Conservation (phyloP, 1,140 invertebrate species). For the Zaprionus camerounensis region DNA sequence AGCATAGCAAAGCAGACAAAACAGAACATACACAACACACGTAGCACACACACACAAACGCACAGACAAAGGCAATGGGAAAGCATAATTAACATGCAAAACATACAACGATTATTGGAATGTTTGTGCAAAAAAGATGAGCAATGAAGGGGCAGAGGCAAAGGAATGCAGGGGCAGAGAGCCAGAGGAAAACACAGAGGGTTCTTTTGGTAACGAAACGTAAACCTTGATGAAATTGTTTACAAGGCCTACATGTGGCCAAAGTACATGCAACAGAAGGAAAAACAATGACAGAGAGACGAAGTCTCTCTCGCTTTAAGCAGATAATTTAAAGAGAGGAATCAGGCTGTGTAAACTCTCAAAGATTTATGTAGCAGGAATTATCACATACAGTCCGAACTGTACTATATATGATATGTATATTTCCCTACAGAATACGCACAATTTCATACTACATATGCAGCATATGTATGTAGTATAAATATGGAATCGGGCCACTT, state of each 20-base stretch:
- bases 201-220: conserved; percentile 17
- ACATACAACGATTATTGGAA: conserved; percentile 76
- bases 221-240: conserved; percentile 44
- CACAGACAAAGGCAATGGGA: conserved; percentile 20
- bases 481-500: background rate
- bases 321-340: background rate
- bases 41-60: conserved; percentile 9
- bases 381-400: background rate
- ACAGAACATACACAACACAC: conserved; percentile 25
- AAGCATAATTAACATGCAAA: conserved; percentile 77
- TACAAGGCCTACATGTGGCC: conserved; percentile 35
- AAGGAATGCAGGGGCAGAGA: background rate
- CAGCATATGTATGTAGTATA: background rate
- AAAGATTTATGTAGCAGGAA: background rate
- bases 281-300: background rate
- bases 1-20: conserved; percentile 47
- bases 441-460: background rate
- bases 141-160: background rate
- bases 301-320: background rate
- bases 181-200: background rate
- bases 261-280: conserved; percentile 1
- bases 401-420: background rate
- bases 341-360: background rate
- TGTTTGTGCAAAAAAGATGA: conserved; percentile 41
- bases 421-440: background rate